Base-by-base conservation (phyloP, 2,113 vertebrate genomes). In the Peromyscus leucopus region DNA sequence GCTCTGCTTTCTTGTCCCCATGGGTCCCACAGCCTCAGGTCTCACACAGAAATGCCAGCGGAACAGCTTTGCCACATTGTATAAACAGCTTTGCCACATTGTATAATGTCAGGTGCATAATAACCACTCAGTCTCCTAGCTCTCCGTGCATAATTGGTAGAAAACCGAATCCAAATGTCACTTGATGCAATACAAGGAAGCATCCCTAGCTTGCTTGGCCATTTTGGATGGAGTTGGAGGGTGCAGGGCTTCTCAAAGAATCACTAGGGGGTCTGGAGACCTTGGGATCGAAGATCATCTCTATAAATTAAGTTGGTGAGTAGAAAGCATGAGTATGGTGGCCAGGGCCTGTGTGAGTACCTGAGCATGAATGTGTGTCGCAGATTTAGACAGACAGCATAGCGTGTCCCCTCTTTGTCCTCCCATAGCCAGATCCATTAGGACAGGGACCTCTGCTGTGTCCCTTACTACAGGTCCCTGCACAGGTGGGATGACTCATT, bases 101-200 rank as follows among this genome's bases (percentile, higher is more conserved):
- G 36, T 82, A 46, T 91, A 82, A 79, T 0, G 78, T 91, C 46
- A 17, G 86, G 65, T 93, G 74, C 96, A 96, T 90, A 90, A 79
- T 87, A 65, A 84, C 39, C 76, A 36, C 90, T 82, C 95, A 3
- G 89, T 91, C 82, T 95, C 59, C 6, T 46, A 2, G 1, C 88
- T 83, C 61, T 46, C 16, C 33, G 6, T 63, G 63, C 63, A 79
- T 78, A 90, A 84, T 59, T 67, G 94, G 96, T 17, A 87, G 71
- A 39, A 93, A 95, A 96, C 93, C 36, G 82, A 94, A 97, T 93
- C 94, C 91, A 89, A 94, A 96, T 97, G 96, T 95, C 96, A 96
- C 39, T 79, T 12, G n/a, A 89, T 17, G 90, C 94, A 95, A 89
- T 93, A 88, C 92, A 96, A 82, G 72, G 75, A 93, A 59, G 48